These are phyloP conservation scores for Trichomycterus rosablanca DNA, from an alignment of 2,113 vertebrate genomes.

Conservation along the genomic window DNA sequence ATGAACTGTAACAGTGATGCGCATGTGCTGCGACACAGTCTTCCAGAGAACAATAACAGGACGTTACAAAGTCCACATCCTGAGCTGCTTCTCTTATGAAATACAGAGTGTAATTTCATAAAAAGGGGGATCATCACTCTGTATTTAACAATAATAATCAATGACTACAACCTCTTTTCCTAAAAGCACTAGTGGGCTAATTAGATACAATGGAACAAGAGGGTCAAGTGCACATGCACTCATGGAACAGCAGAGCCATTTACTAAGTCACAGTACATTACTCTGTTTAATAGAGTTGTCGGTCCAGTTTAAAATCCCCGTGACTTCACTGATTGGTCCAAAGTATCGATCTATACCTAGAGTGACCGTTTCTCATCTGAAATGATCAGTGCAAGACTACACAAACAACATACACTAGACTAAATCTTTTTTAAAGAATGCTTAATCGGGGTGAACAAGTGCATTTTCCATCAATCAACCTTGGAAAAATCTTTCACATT, in stretches of 20 bases:
- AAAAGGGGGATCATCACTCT: too few relatives aligned
- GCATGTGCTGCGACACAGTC: not conserved
- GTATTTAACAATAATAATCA: too few relatives aligned
- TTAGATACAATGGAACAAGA: not conserved
- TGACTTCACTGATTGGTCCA: constrained; percentile 20
- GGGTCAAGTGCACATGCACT: not conserved
- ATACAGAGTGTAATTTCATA: not conserved
- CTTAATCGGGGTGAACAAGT: too few relatives aligned
- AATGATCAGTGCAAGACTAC: constrained; percentile 4
- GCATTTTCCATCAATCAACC: too few relatives aligned
- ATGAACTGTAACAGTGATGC: not conserved
- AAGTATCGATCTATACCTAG: not conserved
- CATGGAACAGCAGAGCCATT: not conserved
- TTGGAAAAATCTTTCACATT: too few relatives aligned
- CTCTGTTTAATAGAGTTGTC: not conserved
- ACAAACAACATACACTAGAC: not conserved
- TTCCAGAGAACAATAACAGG: constrained; percentile 24
- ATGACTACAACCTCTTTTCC: too few relatives aligned
- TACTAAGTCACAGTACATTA: not conserved
- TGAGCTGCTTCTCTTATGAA: not conserved
- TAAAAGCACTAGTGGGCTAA: not conserved
- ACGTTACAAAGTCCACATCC: constrained; percentile 5
- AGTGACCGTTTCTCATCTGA: constrained; percentile 13
- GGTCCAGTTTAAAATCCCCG: not conserved
- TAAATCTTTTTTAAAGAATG: too few relatives aligned